A percentile compares a stretch with the other conserved stretches of the same genome.
These are phyloP conservation scores for Andrena bucephala DNA, from an alignment of 2,888 invertebrate genomes.

Conservation along the genomic window DNA sequence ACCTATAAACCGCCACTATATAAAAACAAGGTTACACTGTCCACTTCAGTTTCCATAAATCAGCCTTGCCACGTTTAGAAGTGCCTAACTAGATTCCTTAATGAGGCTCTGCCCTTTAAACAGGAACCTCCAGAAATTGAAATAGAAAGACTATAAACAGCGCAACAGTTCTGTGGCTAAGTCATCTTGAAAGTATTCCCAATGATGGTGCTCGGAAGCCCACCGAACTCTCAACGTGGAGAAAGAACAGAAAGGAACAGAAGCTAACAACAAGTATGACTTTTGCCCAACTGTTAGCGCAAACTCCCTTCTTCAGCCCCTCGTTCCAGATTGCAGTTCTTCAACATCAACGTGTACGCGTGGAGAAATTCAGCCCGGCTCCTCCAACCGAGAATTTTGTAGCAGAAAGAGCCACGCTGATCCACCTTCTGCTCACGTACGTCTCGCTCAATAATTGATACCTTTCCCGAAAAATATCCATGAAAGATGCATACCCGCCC, in stretches of 20 bases:
- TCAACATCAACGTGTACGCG: constrained; percentile 69
- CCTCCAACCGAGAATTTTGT: constrained; percentile 55
- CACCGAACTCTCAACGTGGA: not conserved
- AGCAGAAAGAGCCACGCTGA: constrained; percentile 26
- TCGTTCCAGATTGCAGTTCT: constrained; percentile 63
- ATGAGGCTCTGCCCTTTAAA: no score
- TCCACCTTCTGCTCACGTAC: constrained; percentile 50
- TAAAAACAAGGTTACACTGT: no score
- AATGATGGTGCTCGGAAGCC: constrained; percentile 5
- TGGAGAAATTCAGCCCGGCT: constrained; percentile 63
- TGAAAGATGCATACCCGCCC: constrained; percentile 35
- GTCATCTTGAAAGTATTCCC: not conserved
- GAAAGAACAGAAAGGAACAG: constrained; percentile 52
- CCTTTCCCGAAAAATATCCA: constrained; percentile 46
- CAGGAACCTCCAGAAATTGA: no score
- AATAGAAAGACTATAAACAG: not conserved
- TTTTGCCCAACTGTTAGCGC: constrained; percentile 58
- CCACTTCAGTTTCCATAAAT: no score
- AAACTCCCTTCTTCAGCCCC: constrained; percentile 45
- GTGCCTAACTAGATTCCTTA: no score
- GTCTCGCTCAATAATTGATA: constrained; percentile 57
- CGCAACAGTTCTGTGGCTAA: not conserved
- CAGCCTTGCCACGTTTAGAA: no score
- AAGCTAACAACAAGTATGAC: constrained; percentile 38
- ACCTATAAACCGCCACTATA: no score